Conservation (phyloP, 2,888 invertebrate species). For the Agrochola macilenta region DNA sequence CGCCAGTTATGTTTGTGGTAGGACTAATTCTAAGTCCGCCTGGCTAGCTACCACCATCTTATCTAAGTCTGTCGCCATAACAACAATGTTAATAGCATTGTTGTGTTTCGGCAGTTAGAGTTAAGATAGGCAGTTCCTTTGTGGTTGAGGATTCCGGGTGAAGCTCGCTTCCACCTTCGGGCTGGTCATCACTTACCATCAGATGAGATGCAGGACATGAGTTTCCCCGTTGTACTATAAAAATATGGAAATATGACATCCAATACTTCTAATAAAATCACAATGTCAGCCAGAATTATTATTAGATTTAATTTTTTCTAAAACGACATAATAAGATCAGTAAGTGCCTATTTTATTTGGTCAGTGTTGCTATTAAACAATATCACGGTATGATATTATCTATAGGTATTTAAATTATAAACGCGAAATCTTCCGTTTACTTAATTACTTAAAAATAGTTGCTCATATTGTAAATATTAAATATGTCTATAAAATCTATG, state of each 20-base stretch:
- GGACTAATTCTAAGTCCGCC: too few relatives aligned
- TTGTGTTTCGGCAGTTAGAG: too few relatives aligned
- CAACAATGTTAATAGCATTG: too few relatives aligned
- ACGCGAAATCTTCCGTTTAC: conserved; percentile 40
- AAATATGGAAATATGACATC: too few relatives aligned
- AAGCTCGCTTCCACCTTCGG: too few relatives aligned
- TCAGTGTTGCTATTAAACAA: background rate
- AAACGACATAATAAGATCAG: background rate
- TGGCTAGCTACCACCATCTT: too few relatives aligned
- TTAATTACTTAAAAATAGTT: conserved; percentile 25
- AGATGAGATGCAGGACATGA: too few relatives aligned
- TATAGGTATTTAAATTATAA: background rate
- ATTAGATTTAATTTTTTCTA: background rate
- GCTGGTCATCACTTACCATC: too few relatives aligned
- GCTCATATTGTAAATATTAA: conserved; percentile 54
- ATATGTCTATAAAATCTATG: conserved; percentile 30
- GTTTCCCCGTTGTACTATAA: too few relatives aligned
- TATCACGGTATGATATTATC: background rate
- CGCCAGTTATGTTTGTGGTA: background rate
- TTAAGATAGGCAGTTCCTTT: too few relatives aligned
- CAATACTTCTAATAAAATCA: background rate
- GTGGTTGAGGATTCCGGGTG: too few relatives aligned
- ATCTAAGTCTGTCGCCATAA: too few relatives aligned
- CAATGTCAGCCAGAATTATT: background rate
- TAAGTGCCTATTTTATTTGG: background rate